Evolutionary conservation across 2,888 invertebrate genomes (phyloP), one percentile per base, ranked within the genome.

Genomic region (Polyommatus icarus): DNA sequence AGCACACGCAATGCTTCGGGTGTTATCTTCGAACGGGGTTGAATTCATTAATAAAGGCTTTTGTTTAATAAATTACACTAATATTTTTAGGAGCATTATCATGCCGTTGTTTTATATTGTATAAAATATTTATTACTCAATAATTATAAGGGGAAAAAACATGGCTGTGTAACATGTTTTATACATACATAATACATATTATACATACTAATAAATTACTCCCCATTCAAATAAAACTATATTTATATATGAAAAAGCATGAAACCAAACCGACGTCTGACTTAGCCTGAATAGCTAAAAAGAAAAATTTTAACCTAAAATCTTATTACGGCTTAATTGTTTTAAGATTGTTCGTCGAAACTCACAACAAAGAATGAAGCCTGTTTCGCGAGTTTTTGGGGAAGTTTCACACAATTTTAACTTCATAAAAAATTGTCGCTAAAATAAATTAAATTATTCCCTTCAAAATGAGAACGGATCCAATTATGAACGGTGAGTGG

Each of bases 401-500:
- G 18, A 20, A 40, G 36, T 40, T 40, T 8, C 40, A 40, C 36
- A 36, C 40, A 72, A 40, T 72, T 72, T 40, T 40, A n/a, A 72
- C 40, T 72, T 72, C 10, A 72, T 72, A 72, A 72, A 72, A 72
- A 72, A 40, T 20, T 18, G 29, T 12, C 75, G 75, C 67, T 32
- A 67, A 75, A 75, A 75, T 54, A 54, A 73, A 75, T 75, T 75
- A 50, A 75, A 75, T 75, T 54, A 50, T 50, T 6, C 29, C 46
- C 24, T 75, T 29, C 75, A 54, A 50, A 73, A 75, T 29, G 46
- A 75, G 29, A 73, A 73, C 73, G 75, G 75, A 50, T 75, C 50
- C 75, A 75, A 75, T 75, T 75, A 75, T 75, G 50, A 75, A 75
- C 75, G 50, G 46, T 75, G 75, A 75, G 50, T 54, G 75, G 50